Base-by-base conservation (phyloP, 2,888 invertebrate species). In the Ctenicera cuprea region DNA sequence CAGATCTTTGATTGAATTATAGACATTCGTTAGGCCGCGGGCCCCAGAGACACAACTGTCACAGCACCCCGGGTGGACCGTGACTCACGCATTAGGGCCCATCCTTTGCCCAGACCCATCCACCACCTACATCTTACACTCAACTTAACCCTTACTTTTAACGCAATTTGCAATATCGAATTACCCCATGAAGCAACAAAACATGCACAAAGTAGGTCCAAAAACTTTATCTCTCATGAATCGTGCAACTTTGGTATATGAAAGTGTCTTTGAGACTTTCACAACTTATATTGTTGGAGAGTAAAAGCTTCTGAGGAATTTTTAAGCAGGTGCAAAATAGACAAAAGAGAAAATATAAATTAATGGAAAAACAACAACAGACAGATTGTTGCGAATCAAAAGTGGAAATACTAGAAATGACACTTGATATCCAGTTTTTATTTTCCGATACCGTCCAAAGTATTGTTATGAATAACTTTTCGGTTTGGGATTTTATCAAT, bases 1-100 rank as follows among this genome's bases (percentile, higher is more conserved):
- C 77, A 79, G 80, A 79, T 86, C 86, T 86, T 85, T 87, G 86
- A 88, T 88, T 87, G 85, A 87, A 87, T 88, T 87, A 87, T 64
- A 71, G 85, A 84, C 80, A 83, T 86, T 86, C 85, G 86, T 86
- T 85, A 86, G 86, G 82, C 81, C 82, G 80, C 78, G 74, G 71
- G 81, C 82, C 79, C 84, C 81, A 83, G 82, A 80, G 84, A 85
- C 82, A 83, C 85, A 85, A 85, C 86, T 86, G 85, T 83, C 86
- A 84, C 83, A 77, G 77, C 77, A 71, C 75, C 71, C 75, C 66
- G 75, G 74, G 71, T 75, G 75, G 74, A 76, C 75, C 76, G 73
- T 80, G 80, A 80, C 76, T 80, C 80, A 79, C 79, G 78, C 79
- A 78, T 79, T 79, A 78, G 68, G 65, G 67, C 73, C 71, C 71